phyloP scores from a whole-genome alignment of 2,113 vertebrate genomes.

The Neolamprologus brichardi region DNA sequence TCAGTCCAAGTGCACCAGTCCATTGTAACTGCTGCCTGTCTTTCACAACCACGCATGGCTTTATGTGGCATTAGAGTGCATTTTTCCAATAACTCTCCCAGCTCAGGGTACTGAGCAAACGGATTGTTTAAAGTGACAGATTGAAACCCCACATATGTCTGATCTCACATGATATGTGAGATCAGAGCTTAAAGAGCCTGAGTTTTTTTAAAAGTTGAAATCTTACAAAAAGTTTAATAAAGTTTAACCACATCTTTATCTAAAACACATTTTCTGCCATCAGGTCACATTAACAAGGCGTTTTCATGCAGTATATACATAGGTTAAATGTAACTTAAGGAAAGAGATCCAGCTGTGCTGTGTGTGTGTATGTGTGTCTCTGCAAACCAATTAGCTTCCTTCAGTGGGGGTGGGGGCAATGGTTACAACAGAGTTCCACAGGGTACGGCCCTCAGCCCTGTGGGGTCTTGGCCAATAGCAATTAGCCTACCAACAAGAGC shows the following conservation, averaged over 20 bases:
- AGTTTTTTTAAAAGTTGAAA: not conserved
- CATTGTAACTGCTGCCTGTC: not conserved
- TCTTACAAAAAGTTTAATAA: not conserved
- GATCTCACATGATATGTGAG: not conserved
- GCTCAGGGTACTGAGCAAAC: not conserved
- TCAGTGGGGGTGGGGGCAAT: not conserved
- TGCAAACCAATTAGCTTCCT: conserved; percentile 66
- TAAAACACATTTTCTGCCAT: not conserved
- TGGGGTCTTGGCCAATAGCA: conserved; percentile 65
- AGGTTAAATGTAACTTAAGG: conserved; percentile 50
- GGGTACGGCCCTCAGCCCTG: conserved; percentile 48
- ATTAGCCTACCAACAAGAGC: conserved; percentile 68
- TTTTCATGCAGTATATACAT: conserved; percentile 23
- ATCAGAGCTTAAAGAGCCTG: not conserved
- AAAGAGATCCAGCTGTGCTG: conserved; percentile 31
- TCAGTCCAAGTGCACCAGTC: not conserved
- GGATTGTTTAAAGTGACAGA: not conserved
- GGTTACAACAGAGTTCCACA: conserved; percentile 44
- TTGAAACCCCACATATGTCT: not conserved
- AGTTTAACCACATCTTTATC: not conserved
- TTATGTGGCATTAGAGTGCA: not conserved
- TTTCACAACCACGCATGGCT: not conserved
- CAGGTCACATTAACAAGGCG: not conserved
- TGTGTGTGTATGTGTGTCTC: not conserved
- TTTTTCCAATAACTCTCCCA: not conserved